Evolutionary conservation across 2,888 invertebrate species (phyloP).

Genomic region (Unio pictorum): DNA sequence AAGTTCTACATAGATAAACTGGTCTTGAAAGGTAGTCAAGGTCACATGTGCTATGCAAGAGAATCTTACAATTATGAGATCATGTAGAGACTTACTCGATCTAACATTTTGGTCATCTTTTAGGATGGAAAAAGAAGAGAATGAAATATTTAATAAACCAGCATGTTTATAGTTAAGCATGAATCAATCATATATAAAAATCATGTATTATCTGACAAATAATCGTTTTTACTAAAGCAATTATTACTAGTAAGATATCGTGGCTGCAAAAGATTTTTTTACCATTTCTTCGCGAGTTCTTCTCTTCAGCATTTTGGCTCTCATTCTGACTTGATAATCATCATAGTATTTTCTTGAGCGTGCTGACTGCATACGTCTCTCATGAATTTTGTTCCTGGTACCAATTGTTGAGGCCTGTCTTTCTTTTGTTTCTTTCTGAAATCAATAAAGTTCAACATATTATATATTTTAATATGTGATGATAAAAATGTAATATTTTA

Average conservation of each 20-base stretch:
- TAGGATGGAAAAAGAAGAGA: no score
- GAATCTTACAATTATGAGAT: no score
- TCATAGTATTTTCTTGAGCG: conserved; percentile 68
- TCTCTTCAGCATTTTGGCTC: conserved; percentile 68
- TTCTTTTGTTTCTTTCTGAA: conserved; percentile 66
- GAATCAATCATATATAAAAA: background rate
- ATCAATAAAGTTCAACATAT: conserved; percentile 2
- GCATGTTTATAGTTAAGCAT: background rate
- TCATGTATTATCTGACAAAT: no score
- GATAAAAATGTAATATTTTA: background rate
- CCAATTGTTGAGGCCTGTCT: conserved; percentile 54
- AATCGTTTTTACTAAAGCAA: no score
- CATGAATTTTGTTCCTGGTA: conserved; percentile 62
- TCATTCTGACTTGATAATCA: conserved; percentile 66
- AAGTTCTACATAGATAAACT: no score
- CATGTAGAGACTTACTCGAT: no score
- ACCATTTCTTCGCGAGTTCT: conserved; percentile 70
- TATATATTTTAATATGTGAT: background rate
- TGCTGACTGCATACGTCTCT: conserved; percentile 67
- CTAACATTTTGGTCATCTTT: no score
- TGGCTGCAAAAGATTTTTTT: conserved; percentile 4
- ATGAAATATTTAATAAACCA: no score
- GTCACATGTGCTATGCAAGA: no score
- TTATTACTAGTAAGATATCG: no score
- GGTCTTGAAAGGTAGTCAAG: no score